Percentiles rank a stretch among this genome's conserved stretches.
These are phyloP conservation scores for Decapterus maruadsi DNA, from an alignment of 2,797 vertebrate genomes.

Conservation along the genomic window DNA sequence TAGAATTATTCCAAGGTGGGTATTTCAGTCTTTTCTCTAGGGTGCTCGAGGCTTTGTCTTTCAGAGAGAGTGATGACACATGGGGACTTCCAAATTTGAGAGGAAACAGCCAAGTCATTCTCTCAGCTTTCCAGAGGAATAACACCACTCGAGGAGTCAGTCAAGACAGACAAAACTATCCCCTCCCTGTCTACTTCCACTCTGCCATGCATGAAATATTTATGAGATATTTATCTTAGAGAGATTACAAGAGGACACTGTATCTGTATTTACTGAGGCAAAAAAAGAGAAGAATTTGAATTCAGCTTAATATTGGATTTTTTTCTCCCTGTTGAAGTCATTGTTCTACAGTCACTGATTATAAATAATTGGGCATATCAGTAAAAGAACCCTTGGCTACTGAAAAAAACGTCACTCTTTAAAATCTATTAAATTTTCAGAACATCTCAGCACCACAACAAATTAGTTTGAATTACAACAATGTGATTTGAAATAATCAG, in stretches of 20 bases:
- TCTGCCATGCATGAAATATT: constrained; percentile 49
- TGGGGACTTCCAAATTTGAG: constrained; percentile 68
- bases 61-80: constrained; percentile 59
- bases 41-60: constrained; percentile 35
- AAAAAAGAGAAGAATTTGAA: constrained; percentile 27
- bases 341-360: not conserved
- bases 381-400: not conserved
- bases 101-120: constrained; percentile 70
- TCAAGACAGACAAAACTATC: constrained; percentile 50
- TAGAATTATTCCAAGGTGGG: constrained; percentile 30
- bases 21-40: constrained; percentile 22
- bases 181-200: constrained; percentile 28
- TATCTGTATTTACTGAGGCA: constrained; percentile 33
- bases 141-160: constrained; percentile 47
- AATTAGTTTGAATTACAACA: not conserved
- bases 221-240: constrained; percentile 48
- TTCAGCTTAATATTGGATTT: constrained; percentile 17
- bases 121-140: constrained; percentile 42
- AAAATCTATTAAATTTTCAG: not conserved
- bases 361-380: not conserved
- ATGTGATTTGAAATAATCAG: not conserved
- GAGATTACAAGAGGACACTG: constrained; percentile 51
- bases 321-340: not conserved
- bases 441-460: no score
- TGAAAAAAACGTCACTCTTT: not conserved